A percentile compares a stretch with the other conserved stretches of the same genome.
These are phyloP conservation scores for Chrysolina haemoptera DNA, from an alignment of 2,888 invertebrate species.

Conservation along the genomic window DNA sequence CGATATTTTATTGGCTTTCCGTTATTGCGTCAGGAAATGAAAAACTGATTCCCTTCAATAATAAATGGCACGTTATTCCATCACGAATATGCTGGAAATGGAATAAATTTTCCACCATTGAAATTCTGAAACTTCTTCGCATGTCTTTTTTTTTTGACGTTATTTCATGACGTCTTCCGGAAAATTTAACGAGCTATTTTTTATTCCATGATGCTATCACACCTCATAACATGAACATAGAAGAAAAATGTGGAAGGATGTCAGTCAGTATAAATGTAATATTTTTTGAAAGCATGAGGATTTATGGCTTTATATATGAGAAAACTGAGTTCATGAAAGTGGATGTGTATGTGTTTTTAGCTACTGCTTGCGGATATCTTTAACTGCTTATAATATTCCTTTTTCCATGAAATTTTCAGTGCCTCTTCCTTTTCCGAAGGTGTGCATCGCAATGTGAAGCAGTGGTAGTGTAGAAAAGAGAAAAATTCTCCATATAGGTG, in stretches of 20 bases:
- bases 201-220: neutral
- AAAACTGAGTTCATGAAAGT: too few relatives aligned
- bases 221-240: neutral
- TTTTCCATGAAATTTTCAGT: too few relatives aligned
- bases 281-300: neutral
- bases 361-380: too few relatives aligned
- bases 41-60: neutral
- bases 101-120: neutral
- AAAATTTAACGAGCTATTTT: neutral
- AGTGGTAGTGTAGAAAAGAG: too few relatives aligned
- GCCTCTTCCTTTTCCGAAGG: too few relatives aligned
- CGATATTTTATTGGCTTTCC: too few relatives aligned
- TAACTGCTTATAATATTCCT: too few relatives aligned
- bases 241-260: neutral
- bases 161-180: neutral
- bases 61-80: neutral
- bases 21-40: too few relatives aligned
- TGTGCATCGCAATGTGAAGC: too few relatives aligned
- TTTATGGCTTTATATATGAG: neutral
- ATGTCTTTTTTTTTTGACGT: neutral
- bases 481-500: too few relatives aligned
- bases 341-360: too few relatives aligned
- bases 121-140: neutral
- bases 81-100: neutral
- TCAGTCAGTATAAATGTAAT: neutral